phyloP scores from a whole-genome alignment of 2,113 vertebrate genomes.

The Benitochromis conjunctus region DNA sequence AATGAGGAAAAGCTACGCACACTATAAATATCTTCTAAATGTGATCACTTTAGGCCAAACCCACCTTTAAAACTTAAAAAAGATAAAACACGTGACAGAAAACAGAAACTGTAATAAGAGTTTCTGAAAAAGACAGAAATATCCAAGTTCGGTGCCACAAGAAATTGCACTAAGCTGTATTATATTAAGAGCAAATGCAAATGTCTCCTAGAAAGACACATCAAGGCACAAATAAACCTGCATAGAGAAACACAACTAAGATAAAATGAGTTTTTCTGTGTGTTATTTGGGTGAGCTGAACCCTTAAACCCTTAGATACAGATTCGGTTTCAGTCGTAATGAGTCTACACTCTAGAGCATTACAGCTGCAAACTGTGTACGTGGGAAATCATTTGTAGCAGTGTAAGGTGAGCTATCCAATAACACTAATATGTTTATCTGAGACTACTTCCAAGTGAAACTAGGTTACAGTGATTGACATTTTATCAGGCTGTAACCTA shows the following conservation, averaged over 20 bases:
- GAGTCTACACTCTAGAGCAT: slow-evolving; percentile 2
- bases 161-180: not conserved
- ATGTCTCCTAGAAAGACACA: not conserved
- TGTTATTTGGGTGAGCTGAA: not conserved
- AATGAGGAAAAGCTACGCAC: not conserved
- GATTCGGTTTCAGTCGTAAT: slow-evolving; percentile 29
- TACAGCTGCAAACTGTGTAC: slow-evolving; percentile 6
- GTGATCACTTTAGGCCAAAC: not conserved
- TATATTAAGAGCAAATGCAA: not conserved
- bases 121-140: not conserved
- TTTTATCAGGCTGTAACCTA: not conserved
- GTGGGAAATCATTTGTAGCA: slow-evolving; percentile 5
- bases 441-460: slow-evolving; percentile 25
- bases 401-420: slow-evolving; percentile 18
- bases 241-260: not conserved
- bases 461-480: not conserved
- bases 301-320: not conserved
- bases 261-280: not conserved
- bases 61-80: not conserved
- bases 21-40: not conserved
- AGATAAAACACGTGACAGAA: not conserved
- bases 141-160: not conserved
- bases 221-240: not conserved
- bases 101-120: not conserved
- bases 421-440: slow-evolving; percentile 3